A percentile compares a stretch with the other conserved stretches of the same genome.
Conservation (phyloP, 2,888 invertebrate genomes). For the Acanthacorydalis orientalis region DNA sequence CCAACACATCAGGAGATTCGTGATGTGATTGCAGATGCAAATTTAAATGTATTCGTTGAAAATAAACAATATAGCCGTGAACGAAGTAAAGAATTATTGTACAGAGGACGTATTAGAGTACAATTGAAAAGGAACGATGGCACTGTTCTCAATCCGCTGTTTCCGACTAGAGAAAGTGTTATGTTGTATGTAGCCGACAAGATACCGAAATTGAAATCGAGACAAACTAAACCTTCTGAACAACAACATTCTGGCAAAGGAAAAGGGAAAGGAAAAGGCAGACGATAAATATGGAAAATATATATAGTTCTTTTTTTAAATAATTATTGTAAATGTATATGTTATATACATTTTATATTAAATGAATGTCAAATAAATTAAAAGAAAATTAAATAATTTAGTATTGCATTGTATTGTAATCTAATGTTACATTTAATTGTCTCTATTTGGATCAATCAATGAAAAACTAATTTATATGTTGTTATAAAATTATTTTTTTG, state of each 20-base stretch:
- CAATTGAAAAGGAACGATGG: constrained; percentile 88
- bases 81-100: constrained; percentile 71
- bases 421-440: too few species aligned
- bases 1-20: constrained; percentile 90
- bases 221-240: constrained; percentile 38
- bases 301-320: neutral
- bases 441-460: too few species aligned
- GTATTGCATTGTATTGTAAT: too few species aligned
- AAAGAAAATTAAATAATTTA: too few species aligned
- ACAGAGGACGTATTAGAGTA: constrained; percentile 77
- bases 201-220: constrained; percentile 80
- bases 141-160: constrained; percentile 48
- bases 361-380: too few species aligned
- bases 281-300: constrained; percentile 10
- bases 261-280: constrained; percentile 20
- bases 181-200: constrained; percentile 62
- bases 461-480: too few species aligned
- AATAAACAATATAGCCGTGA: constrained; percentile 86
- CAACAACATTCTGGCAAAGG: constrained; percentile 17
- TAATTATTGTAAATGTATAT: neutral
- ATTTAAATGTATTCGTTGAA: constrained; percentile 75
- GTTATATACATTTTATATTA: too few species aligned
- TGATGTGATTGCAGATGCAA: constrained; percentile 74
- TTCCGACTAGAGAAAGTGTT: constrained; percentile 59
- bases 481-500: too few species aligned